phyloP scores from a whole-genome alignment of 2,113 vertebrate species.

The Rutilus rutilus region DNA sequence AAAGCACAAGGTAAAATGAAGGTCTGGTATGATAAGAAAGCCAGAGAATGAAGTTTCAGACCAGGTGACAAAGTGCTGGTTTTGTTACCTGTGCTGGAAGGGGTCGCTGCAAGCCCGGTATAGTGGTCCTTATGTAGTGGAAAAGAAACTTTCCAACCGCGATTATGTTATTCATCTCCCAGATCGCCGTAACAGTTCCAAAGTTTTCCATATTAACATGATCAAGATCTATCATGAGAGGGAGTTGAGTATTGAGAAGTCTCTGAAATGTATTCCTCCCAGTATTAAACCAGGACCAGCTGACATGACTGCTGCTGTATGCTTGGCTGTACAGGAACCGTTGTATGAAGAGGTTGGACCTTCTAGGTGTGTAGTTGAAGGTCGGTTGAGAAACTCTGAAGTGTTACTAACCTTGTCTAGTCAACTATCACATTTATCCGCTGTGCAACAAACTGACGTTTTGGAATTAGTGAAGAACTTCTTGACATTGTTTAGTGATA shows the following conservation, averaged over 20 bases:
- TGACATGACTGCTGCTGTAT: background rate
- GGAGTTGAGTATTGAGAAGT: background rate
- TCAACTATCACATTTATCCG: background rate
- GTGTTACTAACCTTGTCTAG: background rate
- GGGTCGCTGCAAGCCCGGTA: background rate
- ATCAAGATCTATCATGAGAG: background rate
- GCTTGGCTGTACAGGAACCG: background rate
- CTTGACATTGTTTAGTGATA: too few relatives aligned
- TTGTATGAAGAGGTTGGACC: too few relatives aligned
- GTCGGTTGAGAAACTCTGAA: too few relatives aligned
- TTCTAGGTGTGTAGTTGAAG: background rate
- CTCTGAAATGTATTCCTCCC: background rate
- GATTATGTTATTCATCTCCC: background rate
- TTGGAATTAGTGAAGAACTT: too few relatives aligned
- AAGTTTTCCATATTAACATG: background rate
- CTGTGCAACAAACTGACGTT: too few relatives aligned
- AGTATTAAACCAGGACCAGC: background rate
- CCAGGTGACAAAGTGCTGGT: too few relatives aligned
- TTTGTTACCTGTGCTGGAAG: background rate
- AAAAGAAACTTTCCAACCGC: background rate
- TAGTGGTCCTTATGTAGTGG: background rate
- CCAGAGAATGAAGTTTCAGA: too few relatives aligned
- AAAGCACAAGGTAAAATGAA: too few relatives aligned
- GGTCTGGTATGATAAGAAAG: too few relatives aligned
- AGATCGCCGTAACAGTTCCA: background rate